A percentile compares a stretch with the other conserved stretches of the same genome.
These are phyloP conservation scores for Ahaetulla prasina DNA, from an alignment of 2,113 vertebrate genomes.

Conservation along the genomic window DNA sequence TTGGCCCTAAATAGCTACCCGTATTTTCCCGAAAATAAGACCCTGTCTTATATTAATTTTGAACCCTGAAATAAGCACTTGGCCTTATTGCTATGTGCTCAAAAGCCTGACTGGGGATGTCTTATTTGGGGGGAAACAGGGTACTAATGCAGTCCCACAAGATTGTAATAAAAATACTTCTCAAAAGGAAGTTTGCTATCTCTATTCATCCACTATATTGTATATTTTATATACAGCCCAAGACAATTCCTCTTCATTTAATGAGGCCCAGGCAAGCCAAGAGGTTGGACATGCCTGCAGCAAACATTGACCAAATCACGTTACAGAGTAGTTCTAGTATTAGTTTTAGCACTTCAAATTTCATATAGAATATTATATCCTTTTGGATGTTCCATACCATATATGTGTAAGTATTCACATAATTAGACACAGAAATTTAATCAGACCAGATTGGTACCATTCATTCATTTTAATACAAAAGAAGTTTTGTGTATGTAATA, in stretches of 20 bases:
- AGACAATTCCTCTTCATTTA: background rate
- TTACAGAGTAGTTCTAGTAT: background rate
- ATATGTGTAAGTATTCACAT: background rate
- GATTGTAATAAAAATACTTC: background rate
- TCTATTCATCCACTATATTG: background rate
- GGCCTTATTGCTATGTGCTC: no score
- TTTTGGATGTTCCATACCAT: background rate
- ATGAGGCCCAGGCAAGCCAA: background rate
- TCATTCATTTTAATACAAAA: background rate
- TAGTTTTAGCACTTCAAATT: background rate
- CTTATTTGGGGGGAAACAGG: no score
- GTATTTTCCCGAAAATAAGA: no score
- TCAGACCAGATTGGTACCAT: background rate
- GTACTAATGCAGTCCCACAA: background rate
- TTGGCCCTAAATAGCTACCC: background rate
- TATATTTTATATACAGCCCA: background rate
- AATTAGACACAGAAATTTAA: background rate
- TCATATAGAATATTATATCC: background rate
- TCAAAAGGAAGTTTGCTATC: background rate
- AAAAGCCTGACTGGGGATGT: no score
- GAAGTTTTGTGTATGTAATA: background rate
- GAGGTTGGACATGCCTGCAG: background rate
- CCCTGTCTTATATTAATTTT: no score
- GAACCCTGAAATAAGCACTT: no score
- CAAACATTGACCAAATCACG: background rate